A percentile compares a stretch with the other conserved stretches of the same genome.
These are phyloP conservation scores for Micoletzkya japonica DNA, from an alignment of 2,888 invertebrate genomes.

Conservation along the genomic window DNA sequence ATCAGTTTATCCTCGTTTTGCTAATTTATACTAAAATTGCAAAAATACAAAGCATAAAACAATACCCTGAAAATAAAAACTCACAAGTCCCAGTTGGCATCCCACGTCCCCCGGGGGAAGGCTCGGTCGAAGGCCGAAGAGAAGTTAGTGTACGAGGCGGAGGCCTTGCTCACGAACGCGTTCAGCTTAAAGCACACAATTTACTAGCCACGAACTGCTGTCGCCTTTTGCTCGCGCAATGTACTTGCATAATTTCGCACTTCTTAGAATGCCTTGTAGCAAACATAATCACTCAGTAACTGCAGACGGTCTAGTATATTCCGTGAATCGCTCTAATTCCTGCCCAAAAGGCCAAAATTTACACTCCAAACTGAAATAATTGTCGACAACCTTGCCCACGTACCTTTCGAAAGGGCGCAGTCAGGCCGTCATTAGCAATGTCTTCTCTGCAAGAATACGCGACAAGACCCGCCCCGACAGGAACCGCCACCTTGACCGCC, in stretches of 20 bases:
- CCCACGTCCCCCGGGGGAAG: conserved; percentile 57
- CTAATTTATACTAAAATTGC: not conserved
- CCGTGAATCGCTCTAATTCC: no score
- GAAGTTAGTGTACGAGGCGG: conserved; percentile 7
- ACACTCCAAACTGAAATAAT: not conserved
- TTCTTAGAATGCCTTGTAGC: not conserved
- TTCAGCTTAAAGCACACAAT: not conserved
- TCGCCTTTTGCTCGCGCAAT: not conserved
- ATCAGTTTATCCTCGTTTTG: not conserved
- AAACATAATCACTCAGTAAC: not conserved
- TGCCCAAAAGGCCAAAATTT: no score
- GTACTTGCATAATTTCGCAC: not conserved
- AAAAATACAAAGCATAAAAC: conserved; percentile 7
- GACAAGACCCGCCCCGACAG: not conserved
- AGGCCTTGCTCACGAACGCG: not conserved
- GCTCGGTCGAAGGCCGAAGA: conserved; percentile 35
- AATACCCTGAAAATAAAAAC: conserved; percentile 20
- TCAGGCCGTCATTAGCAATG: conserved; percentile 2
- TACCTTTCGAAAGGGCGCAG: conserved; percentile 11
- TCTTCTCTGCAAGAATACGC: conserved; percentile 17
- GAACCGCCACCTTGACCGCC: conserved; percentile 7
- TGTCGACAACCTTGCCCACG: not conserved
- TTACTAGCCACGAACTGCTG: not conserved
- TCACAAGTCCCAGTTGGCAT: conserved; percentile 55
- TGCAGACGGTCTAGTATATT: no score